Base-by-base conservation (phyloP, 2,888 invertebrate species). In the Acanthosoma haemorrhoidale region DNA sequence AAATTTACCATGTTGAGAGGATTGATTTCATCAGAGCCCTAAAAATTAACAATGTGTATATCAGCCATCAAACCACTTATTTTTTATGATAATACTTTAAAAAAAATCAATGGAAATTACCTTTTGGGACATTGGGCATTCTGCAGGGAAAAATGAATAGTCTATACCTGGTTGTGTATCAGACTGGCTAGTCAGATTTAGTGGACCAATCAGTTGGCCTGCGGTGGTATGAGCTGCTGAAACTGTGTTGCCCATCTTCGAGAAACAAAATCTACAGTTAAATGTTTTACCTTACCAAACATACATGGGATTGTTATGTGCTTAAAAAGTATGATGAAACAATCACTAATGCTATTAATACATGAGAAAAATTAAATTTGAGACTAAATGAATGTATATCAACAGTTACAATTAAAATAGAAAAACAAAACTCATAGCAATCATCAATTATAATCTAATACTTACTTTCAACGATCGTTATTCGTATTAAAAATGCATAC, bases 121-220 rank as follows among this genome's bases (percentile, higher is more conserved):
- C 29, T 60, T 60, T 32, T 60, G 85, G 77, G 92, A 92, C 90
- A 94, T 91, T 0, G 93, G 93, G 80, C 93, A 94, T 83, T 91
- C 92, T 63, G 88, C 85, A n/a, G 91, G 89, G 38, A 74, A 64
- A 68, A 72, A 59, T 34, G 41, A 57, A 69, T 59, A 69, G 32
- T 64, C 34, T 25, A 43, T 70, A 21, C 59, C 67, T 25, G 15
- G 25, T 66, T 63, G 63, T 32, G 58, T 66, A 16, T 60, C 73
- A n/a, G 68, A 41, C 21, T 41, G 43, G 15, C 34, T 51, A 15
- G 29, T 31, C 11, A 36, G 11, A 38, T 32, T 25, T 41, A 77
- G 73, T 70, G 78, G 80, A 69, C 80, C 77, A 15, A 82, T 77
- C 43, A 84, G 80, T 74, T 83, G 82, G n/a, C 81, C 78, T 16